Base-by-base conservation (phyloP, 2,797 vertebrate species). In the Calcarius lapponicus region DNA sequence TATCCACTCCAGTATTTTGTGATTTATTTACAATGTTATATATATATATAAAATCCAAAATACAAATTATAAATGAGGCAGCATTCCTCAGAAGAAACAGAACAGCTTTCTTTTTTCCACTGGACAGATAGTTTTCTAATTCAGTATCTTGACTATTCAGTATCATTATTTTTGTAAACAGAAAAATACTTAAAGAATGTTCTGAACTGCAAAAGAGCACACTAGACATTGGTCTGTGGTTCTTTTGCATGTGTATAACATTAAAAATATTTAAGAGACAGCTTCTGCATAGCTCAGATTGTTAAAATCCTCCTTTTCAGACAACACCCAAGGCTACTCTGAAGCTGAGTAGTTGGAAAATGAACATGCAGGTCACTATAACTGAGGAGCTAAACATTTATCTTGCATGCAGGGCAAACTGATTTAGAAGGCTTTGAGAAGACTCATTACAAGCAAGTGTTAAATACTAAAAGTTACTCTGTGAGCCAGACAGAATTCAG, bases 211-310 rank as follows among this genome's bases (percentile, higher is more conserved):
- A 75, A 72, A 91, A 64, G 42, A 72, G 43, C 40, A 42, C 16
- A 34, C 5, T 29, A 90, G 62, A 62, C 7, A 48, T 40, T 38
- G 22, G 36, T 56, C n/a, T 93, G 47, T 72, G 22, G 0, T 12
- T 72, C 26, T 91, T 92, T 57, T 56, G 2, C 28, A 32, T 2
- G 1, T 28, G 38, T 50, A 25, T 42, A 78, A 65, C 9, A 76
- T 12, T 11, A 21, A 94, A 85, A 51, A 40, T 29, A 60, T 13
- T 71, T 74, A 83, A 80, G 57, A 90, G 75, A 69, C 57, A 84
- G 43, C n/a, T 95, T 93, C 54, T 88, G 54, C 58, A 61, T 91
- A 86, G 58, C 38, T 90, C 82, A 69, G 45, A 87, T 79, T 78
- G 43, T 76, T 91, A 76, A 86, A 93, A 71, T 26, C 16, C 53